These are phyloP conservation scores for Sinocyclocheilus grahami DNA, from an alignment of 2,113 vertebrate genomes.

Conservation along the genomic window DNA sequence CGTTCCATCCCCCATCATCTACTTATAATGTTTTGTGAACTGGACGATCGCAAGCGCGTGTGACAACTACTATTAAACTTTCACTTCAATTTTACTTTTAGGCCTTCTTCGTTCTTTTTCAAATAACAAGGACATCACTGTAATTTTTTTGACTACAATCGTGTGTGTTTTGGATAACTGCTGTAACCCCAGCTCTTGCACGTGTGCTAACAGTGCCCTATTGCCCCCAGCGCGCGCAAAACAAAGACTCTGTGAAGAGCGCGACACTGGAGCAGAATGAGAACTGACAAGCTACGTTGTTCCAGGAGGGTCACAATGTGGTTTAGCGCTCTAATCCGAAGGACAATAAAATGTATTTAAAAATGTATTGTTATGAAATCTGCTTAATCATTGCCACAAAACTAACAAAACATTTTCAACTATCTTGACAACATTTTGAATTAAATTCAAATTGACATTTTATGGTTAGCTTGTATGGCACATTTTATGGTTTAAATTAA, in stretches of 20 bases:
- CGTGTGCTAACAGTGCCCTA: constrained; percentile 60
- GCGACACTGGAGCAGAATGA: constrained; percentile 63
- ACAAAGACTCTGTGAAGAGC: constrained; percentile 66
- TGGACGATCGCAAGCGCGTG: constrained; percentile 42
- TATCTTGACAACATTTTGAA: neutral
- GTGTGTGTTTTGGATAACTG: constrained; percentile 59
- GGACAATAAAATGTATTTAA: constrained; percentile 8
- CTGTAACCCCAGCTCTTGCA: constrained; percentile 68
- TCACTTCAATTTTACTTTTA: constrained; percentile 48
- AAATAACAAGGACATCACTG: no score
- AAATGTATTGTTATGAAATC: neutral
- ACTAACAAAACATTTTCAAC: neutral
- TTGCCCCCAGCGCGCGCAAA: constrained; percentile 62
- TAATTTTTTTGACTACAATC: constrained; percentile 1
- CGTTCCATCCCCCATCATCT: neutral
- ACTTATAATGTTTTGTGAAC: constrained; percentile 17
- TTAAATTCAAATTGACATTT: neutral
- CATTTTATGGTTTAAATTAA: neutral
- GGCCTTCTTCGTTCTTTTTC: neutral
- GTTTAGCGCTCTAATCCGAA: constrained; percentile 42
- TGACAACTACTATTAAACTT: constrained; percentile 45
- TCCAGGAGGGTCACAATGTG: constrained; percentile 65
- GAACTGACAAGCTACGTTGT: constrained; percentile 63
- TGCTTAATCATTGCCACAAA: neutral
- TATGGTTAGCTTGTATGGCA: neutral